phyloP scores from a whole-genome alignment of 2,113 vertebrate species.

The Entelurus aequoreus region DNA sequence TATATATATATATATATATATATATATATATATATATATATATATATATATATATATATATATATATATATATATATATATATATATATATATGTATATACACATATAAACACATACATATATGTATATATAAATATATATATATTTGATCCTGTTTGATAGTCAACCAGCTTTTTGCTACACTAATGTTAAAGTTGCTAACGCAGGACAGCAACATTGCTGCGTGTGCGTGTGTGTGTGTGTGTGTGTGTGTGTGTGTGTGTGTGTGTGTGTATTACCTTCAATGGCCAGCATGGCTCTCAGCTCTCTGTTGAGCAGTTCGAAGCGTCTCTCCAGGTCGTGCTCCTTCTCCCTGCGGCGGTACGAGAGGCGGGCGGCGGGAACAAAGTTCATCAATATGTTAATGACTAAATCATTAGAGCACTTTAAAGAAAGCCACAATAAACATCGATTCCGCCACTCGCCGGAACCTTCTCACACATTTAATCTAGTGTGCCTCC shows the following conservation, averaged over 20 bases:
- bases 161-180: too few relatives aligned
- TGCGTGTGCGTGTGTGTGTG: conserved; percentile 15
- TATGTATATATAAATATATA: too few relatives aligned
- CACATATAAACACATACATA: too few relatives aligned
- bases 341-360: conserved; percentile 99
- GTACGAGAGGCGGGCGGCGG: conserved; percentile 58
- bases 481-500: conserved; percentile 88
- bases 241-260: conserved; percentile 5
- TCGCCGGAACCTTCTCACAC: conserved; percentile 80
- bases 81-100: too few relatives aligned
- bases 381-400: conserved; percentile 98
- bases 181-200: background rate
- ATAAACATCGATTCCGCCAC: conserved; percentile 90
- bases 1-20: too few relatives aligned
- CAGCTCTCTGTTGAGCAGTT: conserved; percentile 95
- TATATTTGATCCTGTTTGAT: too few relatives aligned
- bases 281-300: conserved; percentile 97
- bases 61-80: too few relatives aligned
- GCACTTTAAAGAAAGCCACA: conserved; percentile 93
- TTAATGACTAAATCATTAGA: conserved; percentile 99
- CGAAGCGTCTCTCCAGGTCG: conserved; percentile 96
- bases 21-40: too few relatives aligned
- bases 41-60: too few relatives aligned
- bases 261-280: conserved; percentile 75
- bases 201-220: background rate